Evolutionary conservation across 1,140 invertebrate species (phyloP), one percentile per base, ranked within the genome.

Genomic region (Melanaphis sacchari): DNA sequence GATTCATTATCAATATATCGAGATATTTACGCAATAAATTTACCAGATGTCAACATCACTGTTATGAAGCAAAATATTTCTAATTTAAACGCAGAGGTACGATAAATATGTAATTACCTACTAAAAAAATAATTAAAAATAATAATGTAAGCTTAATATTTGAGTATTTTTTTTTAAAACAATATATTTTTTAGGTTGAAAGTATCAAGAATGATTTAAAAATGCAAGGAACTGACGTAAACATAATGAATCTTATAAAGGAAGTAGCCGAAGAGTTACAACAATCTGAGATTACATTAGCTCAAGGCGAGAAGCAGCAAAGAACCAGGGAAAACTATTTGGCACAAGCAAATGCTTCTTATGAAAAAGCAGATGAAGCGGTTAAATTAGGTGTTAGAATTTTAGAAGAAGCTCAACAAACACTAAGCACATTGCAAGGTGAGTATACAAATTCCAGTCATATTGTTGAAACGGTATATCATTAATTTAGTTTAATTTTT

Each of bases 341-440:
- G 40, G 96, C 96, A 8, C 97, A 97, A 94, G 96, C 97, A n/a
- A 96, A 98, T 94, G 95, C 95, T 22, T 97, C 98, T 0, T 96
- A 97, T 59, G 96, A 96, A 1, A 96, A 96, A 94, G 98, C 98
- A 0, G 96, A 97, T 93, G 96, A 97, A 93, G 98, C 98, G 41
- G 97, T 99, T 0, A 96, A 97, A 94, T 96, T 97, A 87, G 98
- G 98, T 26, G 98, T 98, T 94, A 97, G 97, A 94, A 99, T 98
- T 0, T 95, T 99, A 0, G 96, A 97, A 94, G 97, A 99, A 95
- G 98, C 98, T 4, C 97, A 98, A 94, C 96, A 97, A 89, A 99
- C 98, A 11, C 96, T 98, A 90, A 96, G 97, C 93, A 98, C 97
- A 85, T 95, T 99, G 4, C 96, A 97, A 95, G 97, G 98, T 98